Percentiles rank a stretch among this genome's conserved stretches.
phyloP scores from a whole-genome alignment of 2,113 vertebrate genomes.

The Okapia johnstoni region DNA sequence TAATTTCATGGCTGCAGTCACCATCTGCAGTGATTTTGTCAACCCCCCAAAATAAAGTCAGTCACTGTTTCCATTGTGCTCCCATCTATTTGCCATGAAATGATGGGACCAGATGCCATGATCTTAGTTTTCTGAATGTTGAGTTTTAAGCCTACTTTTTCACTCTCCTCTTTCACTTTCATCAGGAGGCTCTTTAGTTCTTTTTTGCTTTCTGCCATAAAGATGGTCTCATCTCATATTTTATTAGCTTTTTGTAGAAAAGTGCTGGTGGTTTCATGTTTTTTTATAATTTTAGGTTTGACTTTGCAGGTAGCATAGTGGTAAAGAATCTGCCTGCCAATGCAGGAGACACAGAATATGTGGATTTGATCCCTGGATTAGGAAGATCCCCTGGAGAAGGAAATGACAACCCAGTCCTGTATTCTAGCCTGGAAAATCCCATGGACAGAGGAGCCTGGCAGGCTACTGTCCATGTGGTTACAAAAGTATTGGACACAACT shows the following conservation, averaged over 20 bases:
- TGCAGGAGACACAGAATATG: background rate
- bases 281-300: background rate
- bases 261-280: background rate
- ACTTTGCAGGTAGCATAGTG: background rate
- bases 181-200: background rate
- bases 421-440: background rate
- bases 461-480: background rate
- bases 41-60: background rate
- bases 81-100: background rate
- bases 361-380: background rate
- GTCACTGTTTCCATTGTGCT: background rate
- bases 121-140: background rate
- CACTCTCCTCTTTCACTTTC: background rate
- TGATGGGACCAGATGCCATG: background rate
- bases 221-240: background rate
- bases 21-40: background rate
- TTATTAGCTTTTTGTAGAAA: background rate
- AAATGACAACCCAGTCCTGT: background rate
- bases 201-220: background rate
- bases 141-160: background rate
- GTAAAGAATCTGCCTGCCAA: background rate
- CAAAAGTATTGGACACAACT: background rate
- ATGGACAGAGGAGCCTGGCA: background rate
- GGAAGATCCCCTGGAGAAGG: background rate
- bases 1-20: background rate